Evolutionary conservation across 2,113 vertebrate species (phyloP), one percentile per base, ranked within the genome.

Genomic region (Protomyctophum bolini): DNA sequence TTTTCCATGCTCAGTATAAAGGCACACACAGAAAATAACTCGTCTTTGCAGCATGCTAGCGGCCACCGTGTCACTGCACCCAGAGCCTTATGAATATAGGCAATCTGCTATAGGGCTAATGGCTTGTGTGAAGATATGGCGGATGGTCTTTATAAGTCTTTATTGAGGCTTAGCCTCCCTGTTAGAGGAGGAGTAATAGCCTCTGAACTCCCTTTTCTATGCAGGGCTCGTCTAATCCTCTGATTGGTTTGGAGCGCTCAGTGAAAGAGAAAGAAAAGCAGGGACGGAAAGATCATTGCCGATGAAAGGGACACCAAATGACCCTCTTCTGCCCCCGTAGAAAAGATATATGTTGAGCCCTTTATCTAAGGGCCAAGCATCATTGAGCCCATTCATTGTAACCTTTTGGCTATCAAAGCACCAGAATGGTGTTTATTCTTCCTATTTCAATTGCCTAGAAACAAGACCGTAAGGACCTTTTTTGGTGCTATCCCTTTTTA

Each of bases 151-250:
- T 71, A 74, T 49, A 77, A 75, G 69, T 73, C 73, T 65, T 75
- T 79, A 70, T 67, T 62, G 59, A 72, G 67, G 85, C 83, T 88
- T 75, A 88, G 75, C 57, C 45, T 63, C 66, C 57, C 8, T 62
- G 79, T 62, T 61, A 81, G 64, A 66, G 63, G 68, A 79, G 75
- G 74, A 55, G 54, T 63, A 77, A 75, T 57, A 57, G 68, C 79
- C 76, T 76, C 70, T 80, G 76, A 79, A 70, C 72, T 78, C 70
- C 28, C 29, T 75, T 76, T 73, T 84, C 77, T 78, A 73, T 76
- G 88, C 80, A 73, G 68, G 66, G 29, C 57, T 63, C 10, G 33
- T 75, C 61, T 88, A 91, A 89, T 89, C 87, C 76, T 79, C 68
- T 81, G 74, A 61, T 76, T 80, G 73, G 50, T 58, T 71, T n/a